Evolutionary conservation across 2,113 vertebrate genomes (phyloP).

Genomic region (Oncorhynchus kisutch): DNA sequence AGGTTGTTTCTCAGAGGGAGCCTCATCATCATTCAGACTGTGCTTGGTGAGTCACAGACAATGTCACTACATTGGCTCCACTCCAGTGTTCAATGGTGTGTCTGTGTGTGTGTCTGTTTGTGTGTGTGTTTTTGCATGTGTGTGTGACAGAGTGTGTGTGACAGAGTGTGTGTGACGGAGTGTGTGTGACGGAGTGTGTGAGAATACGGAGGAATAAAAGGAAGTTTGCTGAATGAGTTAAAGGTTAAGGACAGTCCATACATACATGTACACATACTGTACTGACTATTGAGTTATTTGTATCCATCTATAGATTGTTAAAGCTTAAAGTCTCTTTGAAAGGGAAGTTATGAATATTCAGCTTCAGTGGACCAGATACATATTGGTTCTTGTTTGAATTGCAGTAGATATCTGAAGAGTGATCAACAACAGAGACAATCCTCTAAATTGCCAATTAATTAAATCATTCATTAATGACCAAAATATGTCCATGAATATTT

Average conservation of each 20-base stretch:
- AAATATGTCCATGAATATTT: not conserved
- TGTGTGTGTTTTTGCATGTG: no score
- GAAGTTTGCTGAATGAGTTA: not conserved
- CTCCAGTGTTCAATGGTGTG: not conserved
- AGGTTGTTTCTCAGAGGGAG: not conserved
- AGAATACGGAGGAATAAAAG: no score
- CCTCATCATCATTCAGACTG: not conserved
- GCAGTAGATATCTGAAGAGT: no score
- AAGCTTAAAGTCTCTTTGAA: not conserved
- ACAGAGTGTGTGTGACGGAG: not conserved
- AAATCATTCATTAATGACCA: no score
- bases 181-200: no score
- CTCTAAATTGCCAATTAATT: not conserved
- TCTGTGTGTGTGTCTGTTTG: not conserved
- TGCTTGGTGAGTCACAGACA: constrained; percentile 1
- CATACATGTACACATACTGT: not conserved
- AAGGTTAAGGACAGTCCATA: not conserved
- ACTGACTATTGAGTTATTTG: not conserved
- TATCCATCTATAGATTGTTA: not conserved
- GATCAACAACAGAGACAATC: not conserved
- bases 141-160: no score
- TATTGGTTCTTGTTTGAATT: no score
- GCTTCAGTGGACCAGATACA: no score
- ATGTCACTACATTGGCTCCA: not conserved
- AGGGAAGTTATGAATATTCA: not conserved